Evolutionary conservation across 1,140 invertebrate genomes (phyloP).

Genomic region (Gryon sp.): DNA sequence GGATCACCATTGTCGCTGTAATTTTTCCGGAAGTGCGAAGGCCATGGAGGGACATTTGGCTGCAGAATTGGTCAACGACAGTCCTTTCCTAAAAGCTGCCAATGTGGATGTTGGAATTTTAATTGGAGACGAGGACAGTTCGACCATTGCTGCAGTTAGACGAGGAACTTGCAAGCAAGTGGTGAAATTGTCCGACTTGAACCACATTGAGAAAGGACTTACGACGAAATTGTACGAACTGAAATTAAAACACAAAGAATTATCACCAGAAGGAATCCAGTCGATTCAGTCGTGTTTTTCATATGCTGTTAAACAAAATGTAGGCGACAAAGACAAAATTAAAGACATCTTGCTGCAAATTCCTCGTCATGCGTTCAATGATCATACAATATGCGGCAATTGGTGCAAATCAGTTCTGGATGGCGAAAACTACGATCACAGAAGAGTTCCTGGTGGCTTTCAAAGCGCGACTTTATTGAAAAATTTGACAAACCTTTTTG

Average conservation of each 20-base stretch:
- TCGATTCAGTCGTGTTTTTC: slow-evolving; percentile 42
- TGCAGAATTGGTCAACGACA: not conserved
- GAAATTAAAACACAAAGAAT: slow-evolving; percentile 26
- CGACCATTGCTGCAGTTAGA: slow-evolving; percentile 26
- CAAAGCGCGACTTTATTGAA: slow-evolving; percentile 24
- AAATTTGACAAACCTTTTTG: slow-evolving; percentile 23
- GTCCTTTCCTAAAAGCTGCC: not conserved
- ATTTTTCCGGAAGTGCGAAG: slow-evolving; percentile 4
- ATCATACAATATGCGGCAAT: slow-evolving; percentile 25
- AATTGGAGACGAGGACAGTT: slow-evolving; percentile 40
- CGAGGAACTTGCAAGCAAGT: slow-evolving; percentile 10
- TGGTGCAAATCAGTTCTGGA: slow-evolving; percentile 30
- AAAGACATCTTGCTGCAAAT: slow-evolving; percentile 36
- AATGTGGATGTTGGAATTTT: slow-evolving; percentile 17
- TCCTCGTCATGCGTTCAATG: slow-evolving; percentile 40
- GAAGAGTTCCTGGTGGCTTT: slow-evolving; percentile 36
- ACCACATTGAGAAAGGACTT: slow-evolving; percentile 23
- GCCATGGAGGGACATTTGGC: not conserved
- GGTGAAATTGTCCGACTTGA: slow-evolving; percentile 20
- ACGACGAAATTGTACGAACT: slow-evolving; percentile 47
- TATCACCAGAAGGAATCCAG: slow-evolving; percentile 9
- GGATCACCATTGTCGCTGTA: slow-evolving; percentile 31
- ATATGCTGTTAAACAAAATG: slow-evolving; percentile 44
- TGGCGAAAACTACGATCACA: slow-evolving; percentile 34
- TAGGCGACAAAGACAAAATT: slow-evolving; percentile 23